These are phyloP conservation scores for Epinotia nisella DNA, from an alignment of 2,888 invertebrate genomes.

Conservation along the genomic window DNA sequence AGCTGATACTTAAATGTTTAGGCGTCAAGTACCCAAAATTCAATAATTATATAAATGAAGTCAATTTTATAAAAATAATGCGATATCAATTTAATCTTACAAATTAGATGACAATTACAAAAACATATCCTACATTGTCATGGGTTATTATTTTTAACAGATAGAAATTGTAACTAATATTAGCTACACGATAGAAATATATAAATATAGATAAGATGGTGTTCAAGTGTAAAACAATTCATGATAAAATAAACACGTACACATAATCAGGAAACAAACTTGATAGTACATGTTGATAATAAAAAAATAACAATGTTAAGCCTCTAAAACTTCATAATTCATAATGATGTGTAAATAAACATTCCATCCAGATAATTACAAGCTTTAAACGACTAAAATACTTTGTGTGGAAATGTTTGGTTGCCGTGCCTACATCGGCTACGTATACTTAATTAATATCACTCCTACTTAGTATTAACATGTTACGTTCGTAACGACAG, in stretches of 20 bases:
- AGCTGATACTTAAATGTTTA: constrained; percentile 37
- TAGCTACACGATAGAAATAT: constrained; percentile 21
- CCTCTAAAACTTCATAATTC: constrained; percentile 42
- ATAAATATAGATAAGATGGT: constrained; percentile 29
- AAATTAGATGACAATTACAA: constrained; percentile 32
- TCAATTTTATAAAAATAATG: constrained; percentile 21
- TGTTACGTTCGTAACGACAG: constrained; percentile 3
- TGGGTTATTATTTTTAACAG: constrained; percentile 32
- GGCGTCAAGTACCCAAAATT: constrained; percentile 31
- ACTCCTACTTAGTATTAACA: constrained; percentile 29
- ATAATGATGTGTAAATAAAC: constrained; percentile 33
- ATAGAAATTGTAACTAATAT: constrained; percentile 27
- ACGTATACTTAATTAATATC: constrained; percentile 40
- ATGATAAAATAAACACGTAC: constrained; percentile 35
- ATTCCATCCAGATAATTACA: constrained; percentile 27
- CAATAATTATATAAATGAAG: constrained; percentile 22
- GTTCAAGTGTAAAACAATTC: constrained; percentile 22
- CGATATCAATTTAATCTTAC: constrained; percentile 31
- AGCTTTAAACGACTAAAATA: constrained; percentile 18
- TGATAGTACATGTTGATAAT: constrained; percentile 33
- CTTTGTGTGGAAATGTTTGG: constrained; percentile 20
- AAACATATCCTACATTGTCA: constrained; percentile 40
- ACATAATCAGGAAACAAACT: constrained; percentile 40
- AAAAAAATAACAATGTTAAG: constrained; percentile 42
- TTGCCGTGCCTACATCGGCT: constrained; percentile 21